Evolutionary conservation across 2,797 vertebrate genomes (phyloP), one percentile per base, ranked within the genome.

Genomic region (Pseudocheirus occidentalis): DNA sequence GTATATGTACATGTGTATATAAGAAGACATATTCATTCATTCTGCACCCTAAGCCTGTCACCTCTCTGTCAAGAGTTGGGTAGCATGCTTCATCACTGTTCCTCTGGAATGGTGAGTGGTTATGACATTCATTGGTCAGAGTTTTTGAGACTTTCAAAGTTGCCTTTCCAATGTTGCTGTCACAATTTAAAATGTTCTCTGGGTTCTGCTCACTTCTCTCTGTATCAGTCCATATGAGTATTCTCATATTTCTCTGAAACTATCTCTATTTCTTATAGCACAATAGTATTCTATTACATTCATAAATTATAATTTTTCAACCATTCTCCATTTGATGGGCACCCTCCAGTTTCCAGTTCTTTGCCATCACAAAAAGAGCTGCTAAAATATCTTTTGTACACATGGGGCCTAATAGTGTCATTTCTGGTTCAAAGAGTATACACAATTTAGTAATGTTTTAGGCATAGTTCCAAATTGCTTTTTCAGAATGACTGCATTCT

Each of bases 401-500:
- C 73, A 81, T 81, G 73, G 40, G 40, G 40, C 73, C 73, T 87
- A 87, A 87, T 87, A 87, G 40, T 87, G 73, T 87, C 40, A 87
- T 87, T 87, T 87, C 40, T 50, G 73, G 73, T n/a, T 87, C 73
- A 87, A 87, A 87, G 73, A 87, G 73, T 87, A 87, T 87, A 50
- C 73, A 27, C 73, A 50, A 87, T 87, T 87, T 87, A 87, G 73
- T 87, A 87, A 87, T 87, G 73, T 87, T 87, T 87, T 87, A 40
- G 73, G 73, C 73, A 50, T 10, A 27, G 73, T 50, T 87, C 73
- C 73, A 87, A 87, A 87, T 87, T 87, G 73, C 73, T 87, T 87
- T 87, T 87, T 87, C 73, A 87, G 73, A 87, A 87, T 50, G 73
- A 87, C 73, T 87, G 73, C 73, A 87, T 87, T 87, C 73, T 50